A percentile compares a stretch with the other conserved stretches of the same genome.
Conservation (phyloP, 2,797 vertebrate species). For the Chrosomus eos region DNA sequence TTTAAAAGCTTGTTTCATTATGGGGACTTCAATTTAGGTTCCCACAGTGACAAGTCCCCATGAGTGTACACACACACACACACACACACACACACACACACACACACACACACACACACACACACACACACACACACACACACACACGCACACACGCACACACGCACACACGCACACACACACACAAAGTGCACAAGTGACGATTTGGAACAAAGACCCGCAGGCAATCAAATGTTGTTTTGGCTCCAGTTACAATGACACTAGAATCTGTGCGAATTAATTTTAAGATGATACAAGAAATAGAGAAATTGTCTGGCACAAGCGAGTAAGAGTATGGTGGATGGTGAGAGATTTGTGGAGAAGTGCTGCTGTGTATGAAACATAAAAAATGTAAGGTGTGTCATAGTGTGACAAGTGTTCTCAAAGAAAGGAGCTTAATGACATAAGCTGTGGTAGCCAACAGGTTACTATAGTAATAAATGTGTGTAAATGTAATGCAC, state of each 20-base stretch:
- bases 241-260: slow-evolving; percentile 41
- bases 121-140: no score
- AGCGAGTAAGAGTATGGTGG: slow-evolving; percentile 5
- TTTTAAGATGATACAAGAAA: neutral
- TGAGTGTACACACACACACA: no score
- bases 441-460: neutral
- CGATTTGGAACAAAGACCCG: slow-evolving; percentile 52
- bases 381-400: slow-evolving; percentile 33
- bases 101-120: no score
- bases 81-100: neutral
- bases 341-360: neutral
- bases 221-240: slow-evolving; percentile 42
- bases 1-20: no score
- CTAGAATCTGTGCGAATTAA: neutral
- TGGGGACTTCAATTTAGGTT: no score
- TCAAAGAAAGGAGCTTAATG: slow-evolving; percentile 5
- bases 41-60: no score
- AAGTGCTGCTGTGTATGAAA: neutral
- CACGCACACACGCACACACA: slow-evolving; percentile 15
- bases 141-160: slow-evolving; percentile 33
- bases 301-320: slow-evolving; percentile 7
- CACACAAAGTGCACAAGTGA: slow-evolving; percentile 69
- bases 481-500: slow-evolving; percentile 13
- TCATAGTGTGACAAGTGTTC: slow-evolving; percentile 22
- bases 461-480: slow-evolving; percentile 21